Percentiles rank a stretch among this genome's conserved stretches.
These are phyloP conservation scores for Tapirus indicus DNA, from an alignment of 2,797 vertebrate species.

Conservation along the genomic window DNA sequence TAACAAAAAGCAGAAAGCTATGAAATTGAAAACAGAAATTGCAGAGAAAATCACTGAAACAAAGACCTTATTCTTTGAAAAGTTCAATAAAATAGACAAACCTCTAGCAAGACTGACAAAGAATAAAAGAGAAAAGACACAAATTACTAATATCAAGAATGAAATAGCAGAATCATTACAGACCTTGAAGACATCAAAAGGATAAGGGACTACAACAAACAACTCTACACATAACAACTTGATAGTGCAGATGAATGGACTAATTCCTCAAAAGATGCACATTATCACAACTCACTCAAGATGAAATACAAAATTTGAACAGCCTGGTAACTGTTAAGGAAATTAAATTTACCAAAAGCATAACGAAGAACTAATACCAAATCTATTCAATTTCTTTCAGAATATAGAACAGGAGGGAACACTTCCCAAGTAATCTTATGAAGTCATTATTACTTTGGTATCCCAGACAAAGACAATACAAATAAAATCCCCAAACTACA, in stretches of 20 bases:
- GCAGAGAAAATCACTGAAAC: not conserved
- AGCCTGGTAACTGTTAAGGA: not conserved
- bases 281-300: not conserved
- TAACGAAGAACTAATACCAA: not conserved
- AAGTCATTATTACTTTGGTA: not conserved
- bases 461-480: not conserved
- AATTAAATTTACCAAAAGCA: not conserved
- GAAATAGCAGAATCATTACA: not conserved
- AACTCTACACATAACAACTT: not conserved
- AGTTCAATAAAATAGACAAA: not conserved
- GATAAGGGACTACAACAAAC: not conserved
- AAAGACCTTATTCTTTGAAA: not conserved
- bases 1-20: not conserved
- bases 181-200: not conserved
- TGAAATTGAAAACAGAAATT: not conserved
- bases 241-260: not conserved
- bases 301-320: conserved; percentile 26
- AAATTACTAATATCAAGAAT: not conserved
- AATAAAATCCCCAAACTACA: not conserved
- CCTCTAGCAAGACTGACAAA: not conserved
- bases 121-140: not conserved
- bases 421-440: conserved; percentile 7
- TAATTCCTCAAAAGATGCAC: not conserved
- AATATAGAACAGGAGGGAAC: not conserved
- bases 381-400: not conserved